Percentiles rank a stretch among this genome's conserved stretches.
phyloP scores from a whole-genome alignment of 2,888 invertebrate genomes.

The Imbricaverruca yamaguchii region DNA sequence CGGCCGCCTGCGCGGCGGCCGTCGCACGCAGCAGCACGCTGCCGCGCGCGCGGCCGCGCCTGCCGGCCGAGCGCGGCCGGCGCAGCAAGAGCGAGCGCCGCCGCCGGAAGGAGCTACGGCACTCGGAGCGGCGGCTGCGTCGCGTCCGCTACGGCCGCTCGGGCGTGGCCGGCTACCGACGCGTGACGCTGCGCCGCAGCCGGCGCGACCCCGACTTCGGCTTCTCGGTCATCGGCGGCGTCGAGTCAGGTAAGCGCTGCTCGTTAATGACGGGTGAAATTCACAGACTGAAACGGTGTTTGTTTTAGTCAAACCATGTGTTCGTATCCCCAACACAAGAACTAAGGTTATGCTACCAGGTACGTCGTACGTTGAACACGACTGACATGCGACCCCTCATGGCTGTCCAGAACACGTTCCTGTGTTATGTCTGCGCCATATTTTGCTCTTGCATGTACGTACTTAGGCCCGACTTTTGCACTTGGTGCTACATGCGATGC shows the following conservation, averaged over 20 bases:
- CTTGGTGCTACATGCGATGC: too few species aligned
- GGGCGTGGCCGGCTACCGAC: conserved; percentile 10
- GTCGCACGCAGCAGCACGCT: conserved; percentile 6
- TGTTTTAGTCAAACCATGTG: too few species aligned
- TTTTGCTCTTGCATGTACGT: too few species aligned
- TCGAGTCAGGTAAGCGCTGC: conserved; percentile 30
- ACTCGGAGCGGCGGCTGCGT: conserved; percentile 8
- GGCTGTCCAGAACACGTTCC: too few species aligned
- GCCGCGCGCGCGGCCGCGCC: conserved; percentile 19
- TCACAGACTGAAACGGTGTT: too few species aligned
- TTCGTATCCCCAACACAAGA: too few species aligned
- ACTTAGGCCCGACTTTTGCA: too few species aligned
- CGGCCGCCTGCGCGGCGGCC: background rate
- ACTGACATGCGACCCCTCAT: too few species aligned
- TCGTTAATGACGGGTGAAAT: too few species aligned
- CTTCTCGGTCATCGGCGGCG: conserved; percentile 33
- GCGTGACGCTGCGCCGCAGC: background rate
- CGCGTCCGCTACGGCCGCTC: background rate
- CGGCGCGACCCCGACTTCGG: conserved; percentile 30
- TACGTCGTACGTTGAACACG: too few species aligned
- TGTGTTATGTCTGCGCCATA: too few species aligned
- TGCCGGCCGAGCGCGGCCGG: background rate
- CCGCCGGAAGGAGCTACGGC: conserved; percentile 12
- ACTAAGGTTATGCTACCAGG: too few species aligned
- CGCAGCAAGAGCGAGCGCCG: conserved; percentile 20